phyloP scores from a whole-genome alignment of 1,140 invertebrate genomes.

The Lepidurus arcticus region DNA sequence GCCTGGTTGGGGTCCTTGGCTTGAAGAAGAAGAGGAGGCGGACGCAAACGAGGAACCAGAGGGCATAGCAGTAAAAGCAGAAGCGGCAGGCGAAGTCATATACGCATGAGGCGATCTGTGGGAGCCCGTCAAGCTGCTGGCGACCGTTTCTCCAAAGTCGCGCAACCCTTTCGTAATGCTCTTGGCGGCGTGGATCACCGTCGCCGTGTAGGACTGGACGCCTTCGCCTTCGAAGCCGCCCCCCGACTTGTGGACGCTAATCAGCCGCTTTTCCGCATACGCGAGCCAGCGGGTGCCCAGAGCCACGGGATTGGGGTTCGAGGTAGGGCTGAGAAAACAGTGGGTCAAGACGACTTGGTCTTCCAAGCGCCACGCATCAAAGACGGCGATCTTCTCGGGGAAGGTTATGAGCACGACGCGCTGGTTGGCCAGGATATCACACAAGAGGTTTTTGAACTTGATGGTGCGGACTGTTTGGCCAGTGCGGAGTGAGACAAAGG shows the following conservation, averaged over 20 bases:
- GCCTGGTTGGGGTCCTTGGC: conserved; percentile 45
- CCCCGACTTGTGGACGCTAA: conserved; percentile 73
- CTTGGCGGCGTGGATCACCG: conserved; percentile 90
- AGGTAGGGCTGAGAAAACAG: conserved; percentile 79
- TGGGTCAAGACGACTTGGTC: conserved; percentile 79
- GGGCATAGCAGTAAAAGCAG: too few relatives aligned
- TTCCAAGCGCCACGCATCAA: conserved; percentile 80
- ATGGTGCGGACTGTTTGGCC: conserved; percentile 85
- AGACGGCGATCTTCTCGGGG: conserved; percentile 80
- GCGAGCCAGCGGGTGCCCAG: conserved; percentile 65
- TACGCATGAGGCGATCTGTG: conserved; percentile 40
- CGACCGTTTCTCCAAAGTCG: conserved; percentile 88
- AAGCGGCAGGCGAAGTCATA: conserved; percentile 35
- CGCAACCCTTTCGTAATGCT: conserved; percentile 74
- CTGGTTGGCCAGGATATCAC: conserved; percentile 78
- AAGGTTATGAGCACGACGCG: conserved; percentile 79
- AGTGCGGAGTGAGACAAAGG: conserved; percentile 80
- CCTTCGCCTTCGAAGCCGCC: conserved; percentile 66
- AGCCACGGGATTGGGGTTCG: conserved; percentile 80
- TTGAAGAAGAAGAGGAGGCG: conserved; percentile 14
- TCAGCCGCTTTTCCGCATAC: conserved; percentile 75
- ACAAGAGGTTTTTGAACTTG: conserved; percentile 84
- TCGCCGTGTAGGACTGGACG: conserved; percentile 87
- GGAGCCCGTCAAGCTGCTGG: conserved; percentile 74
- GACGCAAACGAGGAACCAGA: not conserved